Conservation (phyloP, 2,113 vertebrate genomes). For the Phaethon lepturus region DNA sequence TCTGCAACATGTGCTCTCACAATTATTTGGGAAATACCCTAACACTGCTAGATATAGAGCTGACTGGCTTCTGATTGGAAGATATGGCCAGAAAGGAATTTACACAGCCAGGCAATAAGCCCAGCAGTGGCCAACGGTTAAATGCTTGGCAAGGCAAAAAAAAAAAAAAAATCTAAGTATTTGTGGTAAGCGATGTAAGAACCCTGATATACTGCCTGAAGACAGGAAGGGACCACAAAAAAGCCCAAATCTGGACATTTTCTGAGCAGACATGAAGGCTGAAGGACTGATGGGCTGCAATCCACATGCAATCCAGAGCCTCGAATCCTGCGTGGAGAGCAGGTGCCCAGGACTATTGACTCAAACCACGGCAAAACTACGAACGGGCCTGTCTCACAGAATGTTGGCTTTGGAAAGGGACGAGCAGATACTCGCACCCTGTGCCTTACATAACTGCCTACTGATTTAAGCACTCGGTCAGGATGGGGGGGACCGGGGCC, state of each 20-base stretch:
- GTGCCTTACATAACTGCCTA: background rate
- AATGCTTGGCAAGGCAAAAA: background rate
- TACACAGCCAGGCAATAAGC: background rate
- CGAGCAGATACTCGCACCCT: background rate
- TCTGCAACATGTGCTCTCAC: background rate
- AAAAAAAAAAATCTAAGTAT: background rate
- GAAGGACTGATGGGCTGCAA: background rate
- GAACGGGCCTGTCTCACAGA: background rate
- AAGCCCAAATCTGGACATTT: background rate
- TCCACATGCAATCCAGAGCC: background rate
- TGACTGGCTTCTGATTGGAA: background rate
- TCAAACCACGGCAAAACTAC: background rate
- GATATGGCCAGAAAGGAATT: background rate
- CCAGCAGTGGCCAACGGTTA: background rate
- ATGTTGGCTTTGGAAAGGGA: rapidly evolving
- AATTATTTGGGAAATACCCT: background rate
- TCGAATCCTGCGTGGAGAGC: background rate
- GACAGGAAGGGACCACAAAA: background rate
- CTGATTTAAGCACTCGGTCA: background rate
- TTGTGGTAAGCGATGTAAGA: background rate
- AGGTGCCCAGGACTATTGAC: background rate
- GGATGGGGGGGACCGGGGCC: background rate
- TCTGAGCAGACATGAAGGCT: background rate
- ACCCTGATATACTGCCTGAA: background rate
- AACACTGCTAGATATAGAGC: background rate